Base-by-base conservation (phyloP, 2,888 invertebrate genomes). In the Malachius bipustulatus region DNA sequence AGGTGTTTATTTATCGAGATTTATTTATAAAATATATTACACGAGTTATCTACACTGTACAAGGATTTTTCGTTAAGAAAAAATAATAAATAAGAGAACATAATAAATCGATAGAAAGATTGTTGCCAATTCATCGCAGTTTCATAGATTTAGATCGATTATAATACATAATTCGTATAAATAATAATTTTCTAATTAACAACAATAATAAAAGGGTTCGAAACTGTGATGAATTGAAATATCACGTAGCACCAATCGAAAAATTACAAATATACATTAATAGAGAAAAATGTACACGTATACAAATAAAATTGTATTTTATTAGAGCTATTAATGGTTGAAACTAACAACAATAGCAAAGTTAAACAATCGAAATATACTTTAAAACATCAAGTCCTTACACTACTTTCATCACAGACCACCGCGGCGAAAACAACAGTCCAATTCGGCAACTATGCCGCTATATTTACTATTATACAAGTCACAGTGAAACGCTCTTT, bases 1-100 rank as follows among this genome's bases (percentile, higher is more conserved):
- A 57, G 49, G 52, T 56, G 52, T 56, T 56, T 57, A 57, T 55
- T 59, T 47, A 52, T 56, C 50, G 55, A 57, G 58, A 55, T 60
- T 61, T 59, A 59, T 62, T 63, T 63, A 63, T 63, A 63, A 63
- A 63, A 63, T 63, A 63, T 63, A 57, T 62, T 63, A 63, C 63
- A 63, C 60, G 59, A 59, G 60, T 55, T 63, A 63, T 63, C 63
- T 63, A 63, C 63, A 63, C 62, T 63, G 62, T 63, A 63, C 63
- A 63, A 53, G 57, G 52, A 46, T 49, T 45, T 45, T 44, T 19
- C 34, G 33, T 37, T 36, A 44, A 37, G 30, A 56, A 52, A 49
- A 52, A 59, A 49, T 51, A 55, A 54, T 56, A 56, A 57, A 58
- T 56, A 47, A 57, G 43, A 52, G 51, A 50, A 52, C 47, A n/a